A percentile compares a stretch with the other conserved stretches of the same genome.
phyloP scores from a whole-genome alignment of 2,797 vertebrate species.

The Labroides dimidiatus region DNA sequence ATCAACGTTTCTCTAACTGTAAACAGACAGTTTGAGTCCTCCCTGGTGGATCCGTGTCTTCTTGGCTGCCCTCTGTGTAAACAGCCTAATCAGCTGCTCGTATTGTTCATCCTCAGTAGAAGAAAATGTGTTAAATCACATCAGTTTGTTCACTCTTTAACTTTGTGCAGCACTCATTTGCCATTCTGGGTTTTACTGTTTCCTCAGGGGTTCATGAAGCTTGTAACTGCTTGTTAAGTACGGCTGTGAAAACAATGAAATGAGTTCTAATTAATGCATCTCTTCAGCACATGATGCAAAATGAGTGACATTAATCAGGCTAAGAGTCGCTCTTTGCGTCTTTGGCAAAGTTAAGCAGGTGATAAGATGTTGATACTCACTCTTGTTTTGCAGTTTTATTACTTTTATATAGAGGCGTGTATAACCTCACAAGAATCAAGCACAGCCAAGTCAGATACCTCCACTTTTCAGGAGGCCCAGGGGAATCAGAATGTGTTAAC shows the following conservation, averaged over 20 bases:
- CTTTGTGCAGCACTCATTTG: neutral
- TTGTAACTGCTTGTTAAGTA: neutral
- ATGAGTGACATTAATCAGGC: conserved; percentile 9
- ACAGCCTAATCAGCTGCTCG: conserved; percentile 36
- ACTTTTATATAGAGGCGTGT: no score
- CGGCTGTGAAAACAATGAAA: conserved; percentile 4
- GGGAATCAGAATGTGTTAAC: no score
- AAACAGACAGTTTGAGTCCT: conserved; percentile 3
- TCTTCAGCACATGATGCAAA: neutral
- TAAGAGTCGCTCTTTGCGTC: neutral
- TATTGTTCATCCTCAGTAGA: neutral
- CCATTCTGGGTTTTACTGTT: neutral
- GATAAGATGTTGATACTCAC: neutral
- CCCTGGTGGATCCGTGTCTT: conserved; percentile 2
- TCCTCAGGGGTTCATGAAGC: neutral
- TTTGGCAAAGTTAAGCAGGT: conserved; percentile 6
- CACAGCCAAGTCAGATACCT: no score
- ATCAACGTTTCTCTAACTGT: conserved; percentile 8
- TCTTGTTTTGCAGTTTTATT: no score
- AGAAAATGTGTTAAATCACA: conserved; percentile 2
- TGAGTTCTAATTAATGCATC: conserved; percentile 6
- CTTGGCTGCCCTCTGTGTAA: conserved; percentile 44
- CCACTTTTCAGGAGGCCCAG: no score
- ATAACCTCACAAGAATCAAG: no score
- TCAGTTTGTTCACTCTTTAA: neutral